phyloP scores from a whole-genome alignment of 2,888 invertebrate genomes.

The Campoplex nolae region DNA sequence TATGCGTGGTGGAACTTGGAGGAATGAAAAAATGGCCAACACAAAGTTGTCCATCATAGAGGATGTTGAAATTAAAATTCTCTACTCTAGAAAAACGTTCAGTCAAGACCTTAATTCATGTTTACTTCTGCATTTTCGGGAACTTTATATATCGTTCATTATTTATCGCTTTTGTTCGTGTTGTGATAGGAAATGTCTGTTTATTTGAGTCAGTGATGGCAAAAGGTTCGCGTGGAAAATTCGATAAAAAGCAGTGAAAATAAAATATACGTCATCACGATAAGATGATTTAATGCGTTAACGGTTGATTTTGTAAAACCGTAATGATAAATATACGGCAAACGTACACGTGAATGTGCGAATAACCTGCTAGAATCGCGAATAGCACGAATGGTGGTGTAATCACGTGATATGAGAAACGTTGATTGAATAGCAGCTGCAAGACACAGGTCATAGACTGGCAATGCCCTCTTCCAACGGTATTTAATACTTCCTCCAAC shows the following conservation, averaged over 20 bases:
- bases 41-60: background rate
- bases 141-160: too few species aligned
- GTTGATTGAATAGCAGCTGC: slow-evolving; percentile 70
- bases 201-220: background rate
- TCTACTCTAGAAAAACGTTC: too few species aligned
- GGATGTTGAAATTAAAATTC: too few species aligned
- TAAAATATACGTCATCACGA: background rate
- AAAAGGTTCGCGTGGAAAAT: background rate
- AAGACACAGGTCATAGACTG: slow-evolving; percentile 51
- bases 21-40: background rate
- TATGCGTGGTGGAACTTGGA: background rate
- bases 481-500: slow-evolving; percentile 28
- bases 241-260: background rate
- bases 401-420: slow-evolving; percentile 73
- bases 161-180: too few species aligned
- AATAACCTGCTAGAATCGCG: slow-evolving; percentile 70
- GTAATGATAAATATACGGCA: slow-evolving; percentile 51
- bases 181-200: background rate
- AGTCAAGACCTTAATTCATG: too few species aligned
- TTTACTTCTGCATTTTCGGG: too few species aligned
- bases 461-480: slow-evolving; percentile 9
- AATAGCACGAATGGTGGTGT: slow-evolving; percentile 71
- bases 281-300: background rate
- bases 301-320: background rate
- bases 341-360: slow-evolving; percentile 56